These are phyloP conservation scores for Nettapus auritus DNA, from an alignment of 2,113 vertebrate species.

Conservation along the genomic window DNA sequence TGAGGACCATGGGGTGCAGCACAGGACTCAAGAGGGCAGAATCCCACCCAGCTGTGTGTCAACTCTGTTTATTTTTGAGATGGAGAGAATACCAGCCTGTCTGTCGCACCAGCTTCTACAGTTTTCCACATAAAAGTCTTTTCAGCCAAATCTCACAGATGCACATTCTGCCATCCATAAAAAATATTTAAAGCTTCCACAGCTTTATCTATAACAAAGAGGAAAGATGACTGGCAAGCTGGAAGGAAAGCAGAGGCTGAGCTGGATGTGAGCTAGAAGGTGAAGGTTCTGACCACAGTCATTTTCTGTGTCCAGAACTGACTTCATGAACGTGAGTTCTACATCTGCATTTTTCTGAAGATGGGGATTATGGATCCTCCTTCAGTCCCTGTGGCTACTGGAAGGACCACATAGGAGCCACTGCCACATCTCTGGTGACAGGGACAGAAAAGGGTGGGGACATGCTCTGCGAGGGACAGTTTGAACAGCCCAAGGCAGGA, in stretches of 20 bases:
- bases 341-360: neutral
- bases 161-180: neutral
- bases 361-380: accelerated
- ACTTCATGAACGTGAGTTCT: neutral
- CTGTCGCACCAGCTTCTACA: neutral
- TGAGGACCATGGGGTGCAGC: neutral
- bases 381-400: neutral
- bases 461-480: neutral
- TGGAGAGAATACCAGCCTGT: neutral
- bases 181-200: neutral
- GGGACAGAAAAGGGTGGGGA: neutral
- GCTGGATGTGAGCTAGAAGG: neutral
- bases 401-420: neutral
- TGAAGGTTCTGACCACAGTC: neutral
- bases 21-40: neutral
- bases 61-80: neutral
- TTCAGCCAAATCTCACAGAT: neutral
- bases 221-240: neutral
- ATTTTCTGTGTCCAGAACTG: neutral
- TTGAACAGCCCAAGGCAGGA: neutral
- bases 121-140: neutral
- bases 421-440: neutral
- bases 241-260: neutral
- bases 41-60: neutral
- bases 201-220: neutral